Conservation (phyloP, 2,888 invertebrate species). For the Lepidocyrtoides sp. region DNA sequence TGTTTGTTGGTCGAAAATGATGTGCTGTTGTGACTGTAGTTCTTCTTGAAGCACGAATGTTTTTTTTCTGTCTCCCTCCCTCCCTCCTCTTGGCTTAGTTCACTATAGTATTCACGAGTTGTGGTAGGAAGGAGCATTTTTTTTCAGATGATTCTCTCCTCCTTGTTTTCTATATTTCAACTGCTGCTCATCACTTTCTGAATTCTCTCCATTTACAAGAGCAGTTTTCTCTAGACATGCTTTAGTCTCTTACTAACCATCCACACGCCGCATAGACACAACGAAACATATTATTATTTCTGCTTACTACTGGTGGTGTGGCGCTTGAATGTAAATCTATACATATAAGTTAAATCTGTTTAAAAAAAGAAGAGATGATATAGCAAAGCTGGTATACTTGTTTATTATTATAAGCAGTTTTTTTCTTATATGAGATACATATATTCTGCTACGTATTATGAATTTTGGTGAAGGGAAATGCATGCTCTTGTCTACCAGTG, state of each 20-base stretch:
- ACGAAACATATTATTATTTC: background rate
- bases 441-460: background rate
- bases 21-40: background rate
- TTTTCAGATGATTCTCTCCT: background rate
- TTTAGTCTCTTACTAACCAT: conserved; percentile 7
- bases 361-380: no score
- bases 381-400: background rate
- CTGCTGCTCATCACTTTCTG: conserved; percentile 10
- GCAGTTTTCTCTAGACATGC: background rate
- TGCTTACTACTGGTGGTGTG: background rate
- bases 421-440: no score
- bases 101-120: conserved; percentile 5
- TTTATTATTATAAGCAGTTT: background rate
- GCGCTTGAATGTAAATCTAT: conserved; percentile 13
- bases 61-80: no score
- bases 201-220: background rate
- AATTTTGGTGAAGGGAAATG: background rate
- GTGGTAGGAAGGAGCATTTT: background rate
- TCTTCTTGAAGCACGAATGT: background rate
- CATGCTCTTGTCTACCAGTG: background rate
- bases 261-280: background rate
- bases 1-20: background rate
- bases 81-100: background rate
- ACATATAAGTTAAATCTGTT: background rate
- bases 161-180: background rate